These are phyloP conservation scores for Ciconia stormi DNA, from an alignment of 2,113 vertebrate species.

Conservation along the genomic window DNA sequence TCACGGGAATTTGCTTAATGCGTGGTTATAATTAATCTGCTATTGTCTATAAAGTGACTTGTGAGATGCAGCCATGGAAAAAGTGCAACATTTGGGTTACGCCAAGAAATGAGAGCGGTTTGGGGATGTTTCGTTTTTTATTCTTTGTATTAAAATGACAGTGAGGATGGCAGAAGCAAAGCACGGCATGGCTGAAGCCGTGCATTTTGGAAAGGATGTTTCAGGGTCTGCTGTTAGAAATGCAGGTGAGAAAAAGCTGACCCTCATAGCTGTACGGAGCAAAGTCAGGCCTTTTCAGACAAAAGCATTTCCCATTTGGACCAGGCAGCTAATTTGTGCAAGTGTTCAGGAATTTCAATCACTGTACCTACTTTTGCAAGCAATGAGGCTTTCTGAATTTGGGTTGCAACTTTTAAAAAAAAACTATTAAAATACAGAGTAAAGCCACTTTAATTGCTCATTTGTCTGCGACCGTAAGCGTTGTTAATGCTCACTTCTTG, in stretches of 20 bases:
- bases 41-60: conserved; percentile 55
- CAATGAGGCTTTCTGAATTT: background rate
- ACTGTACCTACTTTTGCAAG: background rate
- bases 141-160: background rate
- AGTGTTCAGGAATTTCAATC: background rate
- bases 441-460: background rate
- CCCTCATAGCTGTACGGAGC: background rate
- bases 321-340: background rate
- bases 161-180: background rate
- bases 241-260: background rate
- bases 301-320: background rate
- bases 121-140: background rate
- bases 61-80: conserved; percentile 27
- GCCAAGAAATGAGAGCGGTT: conserved; percentile 38
- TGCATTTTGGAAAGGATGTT: background rate
- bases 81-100: conserved; percentile 35
- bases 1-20: conserved; percentile 61
- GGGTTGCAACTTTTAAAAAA: background rate
- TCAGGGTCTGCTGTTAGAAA: background rate
- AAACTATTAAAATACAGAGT: background rate
- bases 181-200: background rate
- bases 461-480: background rate
- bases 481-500: background rate
- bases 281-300: background rate
- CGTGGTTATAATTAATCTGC: conserved; percentile 65